These are phyloP conservation scores for Cyclargus thomasi DNA, from an alignment of 1,140 invertebrate species.

Conservation along the genomic window DNA sequence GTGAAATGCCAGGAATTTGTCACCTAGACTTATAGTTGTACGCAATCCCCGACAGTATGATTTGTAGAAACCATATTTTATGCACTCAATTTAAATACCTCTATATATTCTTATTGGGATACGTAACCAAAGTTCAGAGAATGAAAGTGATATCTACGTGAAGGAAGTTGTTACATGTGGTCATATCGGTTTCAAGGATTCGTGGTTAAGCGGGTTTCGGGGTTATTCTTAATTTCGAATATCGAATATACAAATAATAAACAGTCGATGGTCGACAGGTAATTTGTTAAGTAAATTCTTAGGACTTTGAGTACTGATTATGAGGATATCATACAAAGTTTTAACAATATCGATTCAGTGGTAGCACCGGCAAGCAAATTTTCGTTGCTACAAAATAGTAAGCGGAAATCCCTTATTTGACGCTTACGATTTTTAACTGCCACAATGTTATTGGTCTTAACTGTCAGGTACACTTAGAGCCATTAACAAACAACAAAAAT, in stretches of 20 bases:
- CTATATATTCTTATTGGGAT: neutral
- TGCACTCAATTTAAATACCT: neutral
- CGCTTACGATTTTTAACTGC: neutral
- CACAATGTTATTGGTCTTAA: neutral
- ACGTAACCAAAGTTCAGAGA: slow-evolving; percentile 9
- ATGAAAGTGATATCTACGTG: slow-evolving; percentile 16
- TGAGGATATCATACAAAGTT: too few species aligned
- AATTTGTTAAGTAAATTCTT: neutral
- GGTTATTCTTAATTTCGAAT: slow-evolving; percentile 40
- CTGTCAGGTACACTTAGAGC: neutral
- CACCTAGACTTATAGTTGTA: neutral
- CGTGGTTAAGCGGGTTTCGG: slow-evolving; percentile 38
- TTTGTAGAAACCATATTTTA: neutral
- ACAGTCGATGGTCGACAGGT: too few species aligned
- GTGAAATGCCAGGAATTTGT: neutral
- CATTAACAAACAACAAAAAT: neutral
- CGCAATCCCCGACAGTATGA: neutral
- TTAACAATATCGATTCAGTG: too few species aligned
- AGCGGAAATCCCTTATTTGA: neutral
- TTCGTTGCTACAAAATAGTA: neutral
- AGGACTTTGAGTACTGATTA: too few species aligned
- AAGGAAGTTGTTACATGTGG: slow-evolving; percentile 53
- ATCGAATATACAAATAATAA: slow-evolving; percentile 23
- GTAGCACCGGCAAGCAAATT: too few species aligned
- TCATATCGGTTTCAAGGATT: slow-evolving; percentile 65